Evolutionary conservation across 2,113 vertebrate species (phyloP).

Genomic region (Etheostoma spectabile): DNA sequence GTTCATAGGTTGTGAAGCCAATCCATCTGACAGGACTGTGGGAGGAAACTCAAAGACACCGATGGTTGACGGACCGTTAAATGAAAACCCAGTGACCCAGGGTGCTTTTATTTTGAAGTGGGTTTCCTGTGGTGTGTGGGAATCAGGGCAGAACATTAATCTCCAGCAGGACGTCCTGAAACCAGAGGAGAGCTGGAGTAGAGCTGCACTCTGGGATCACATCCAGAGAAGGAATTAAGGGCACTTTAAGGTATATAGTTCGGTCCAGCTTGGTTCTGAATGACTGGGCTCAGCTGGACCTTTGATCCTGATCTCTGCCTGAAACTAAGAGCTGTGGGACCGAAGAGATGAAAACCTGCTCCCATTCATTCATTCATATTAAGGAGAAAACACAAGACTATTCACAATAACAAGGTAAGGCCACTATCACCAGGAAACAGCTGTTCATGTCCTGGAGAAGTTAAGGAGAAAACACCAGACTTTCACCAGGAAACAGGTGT

Average conservation of each 20-base stretch:
- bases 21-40: too few relatives aligned
- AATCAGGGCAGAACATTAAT: conserved; percentile 67
- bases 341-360: not conserved
- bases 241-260: conserved; percentile 51
- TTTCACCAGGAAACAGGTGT: too few relatives aligned
- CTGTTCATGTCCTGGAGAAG: too few relatives aligned
- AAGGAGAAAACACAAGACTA: too few relatives aligned
- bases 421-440: too few relatives aligned
- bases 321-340: conserved; percentile 73
- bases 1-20: too few relatives aligned
- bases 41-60: too few relatives aligned
- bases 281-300: conserved; percentile 54
- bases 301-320: conserved; percentile 61
- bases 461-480: too few relatives aligned
- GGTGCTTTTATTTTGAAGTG: conserved; percentile 36
- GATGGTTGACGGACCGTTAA: too few relatives aligned
- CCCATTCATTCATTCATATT: too few relatives aligned
- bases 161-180: conserved; percentile 65
- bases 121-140: conserved; percentile 52
- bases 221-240: conserved; percentile 70
- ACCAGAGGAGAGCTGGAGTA: conserved; percentile 57
- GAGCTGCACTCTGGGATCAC: conserved; percentile 47
- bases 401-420: too few relatives aligned
- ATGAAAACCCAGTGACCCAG: conserved; percentile 13
- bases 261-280: conserved; percentile 67